Evolutionary conservation across 2,797 vertebrate genomes (phyloP), one percentile per base, ranked within the genome.

Genomic region (Etheostoma nigrum): DNA sequence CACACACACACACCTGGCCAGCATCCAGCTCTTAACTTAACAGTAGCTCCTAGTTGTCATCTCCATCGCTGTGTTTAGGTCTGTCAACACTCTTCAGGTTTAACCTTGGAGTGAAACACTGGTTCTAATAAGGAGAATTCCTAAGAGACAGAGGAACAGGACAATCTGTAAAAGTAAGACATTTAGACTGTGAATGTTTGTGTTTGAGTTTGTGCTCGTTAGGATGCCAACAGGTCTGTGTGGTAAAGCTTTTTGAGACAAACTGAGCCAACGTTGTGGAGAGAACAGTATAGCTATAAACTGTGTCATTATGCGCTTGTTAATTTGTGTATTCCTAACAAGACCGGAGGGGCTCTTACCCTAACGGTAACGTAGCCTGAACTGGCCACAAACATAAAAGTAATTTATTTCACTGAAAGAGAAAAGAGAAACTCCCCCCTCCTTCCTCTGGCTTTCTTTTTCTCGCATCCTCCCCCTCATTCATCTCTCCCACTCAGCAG

Each of bases 321-420:
- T 77, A 75, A 61, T 89, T 68, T 84, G 69, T 78, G 62, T 23
- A 58, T 36, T 68, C 57, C 67, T 65, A 78, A 69, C 85, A 81
- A 81, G 67, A 30, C 21, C 61, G 40, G 48, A 69, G 36, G 52
- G 63, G 58, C 52, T n/a, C 45, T 48, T 51, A 27, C 67, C 33
- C 79, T 80, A 81, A 82, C 48, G 74, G 87, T 87, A 21, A 76
- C 78, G 59, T 47, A 40, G 83, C 57, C 48, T 76, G 72, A 80
- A 88, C 81, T 69, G 78, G 78, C 79, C 25, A 67, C 83, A 81
- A 82, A 91, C 88, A 91, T 92, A 82, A 92, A 92, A 91, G 90
- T 92, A 88, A 93, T 93, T 92, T 92, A 92, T 94, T 90, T 91
- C 79, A 80, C 74, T 71, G 62, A 82, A 70, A 88, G 80, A 89